phyloP scores from a whole-genome alignment of 2,797 vertebrate species.

The Cossypha polioptera region DNA sequence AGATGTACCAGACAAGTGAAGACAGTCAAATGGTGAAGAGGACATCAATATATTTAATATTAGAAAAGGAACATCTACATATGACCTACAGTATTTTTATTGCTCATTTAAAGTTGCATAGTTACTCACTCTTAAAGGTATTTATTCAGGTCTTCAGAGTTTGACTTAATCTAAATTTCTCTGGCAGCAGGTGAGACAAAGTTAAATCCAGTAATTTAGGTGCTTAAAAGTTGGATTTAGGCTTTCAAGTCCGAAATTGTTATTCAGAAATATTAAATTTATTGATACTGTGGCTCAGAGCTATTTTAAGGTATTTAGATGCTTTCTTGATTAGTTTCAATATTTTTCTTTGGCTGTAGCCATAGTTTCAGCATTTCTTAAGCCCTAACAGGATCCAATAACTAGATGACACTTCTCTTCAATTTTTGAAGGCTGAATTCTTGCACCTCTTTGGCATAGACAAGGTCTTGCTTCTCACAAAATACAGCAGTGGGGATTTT shows the following conservation, averaged over 20 bases:
- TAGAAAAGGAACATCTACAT: neutral
- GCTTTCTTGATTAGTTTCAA: neutral
- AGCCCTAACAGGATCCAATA: neutral
- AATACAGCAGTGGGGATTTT: neutral
- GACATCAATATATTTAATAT: neutral
- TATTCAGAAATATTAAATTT: neutral
- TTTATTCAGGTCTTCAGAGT: neutral
- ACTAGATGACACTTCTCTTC: neutral
- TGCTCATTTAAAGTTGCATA: neutral
- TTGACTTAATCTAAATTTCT: neutral
- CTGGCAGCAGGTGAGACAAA: neutral
- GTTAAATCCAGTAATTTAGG: neutral
- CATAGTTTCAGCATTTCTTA: neutral
- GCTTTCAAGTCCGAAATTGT: neutral
- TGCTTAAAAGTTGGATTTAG: neutral
- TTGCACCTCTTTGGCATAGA: fast-evolving
- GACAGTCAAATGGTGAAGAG: neutral
- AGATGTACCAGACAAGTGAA: neutral
- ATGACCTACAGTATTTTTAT: neutral
- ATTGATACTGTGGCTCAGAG: neutral
- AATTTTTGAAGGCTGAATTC: neutral
- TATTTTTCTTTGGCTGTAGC: neutral
- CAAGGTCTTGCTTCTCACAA: neutral
- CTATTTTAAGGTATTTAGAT: neutral
- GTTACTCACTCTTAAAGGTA: neutral